A percentile compares a stretch with the other conserved stretches of the same genome.
These are phyloP conservation scores for Scaptomyza flava DNA, from an alignment of 2,888 invertebrate genomes.

Conservation along the genomic window DNA sequence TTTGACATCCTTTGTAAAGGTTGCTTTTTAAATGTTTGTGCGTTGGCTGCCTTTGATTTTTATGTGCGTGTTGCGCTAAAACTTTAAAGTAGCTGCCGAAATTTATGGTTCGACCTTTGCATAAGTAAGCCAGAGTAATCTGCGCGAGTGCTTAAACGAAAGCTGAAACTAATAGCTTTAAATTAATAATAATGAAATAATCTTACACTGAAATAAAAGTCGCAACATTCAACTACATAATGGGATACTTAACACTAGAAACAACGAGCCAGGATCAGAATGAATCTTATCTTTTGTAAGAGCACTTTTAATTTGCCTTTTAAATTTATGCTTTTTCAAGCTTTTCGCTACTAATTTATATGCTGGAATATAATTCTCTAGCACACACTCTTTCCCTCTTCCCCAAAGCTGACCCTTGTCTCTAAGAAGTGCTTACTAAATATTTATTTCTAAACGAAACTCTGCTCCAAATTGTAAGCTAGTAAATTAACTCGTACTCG, in stretches of 20 bases:
- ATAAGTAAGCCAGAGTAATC: conserved; percentile 18
- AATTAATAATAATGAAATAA: too few relatives aligned
- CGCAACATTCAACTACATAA: too few relatives aligned
- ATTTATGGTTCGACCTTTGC: conserved; percentile 65
- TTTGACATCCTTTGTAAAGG: conserved; percentile 39
- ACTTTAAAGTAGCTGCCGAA: conserved; percentile 4
- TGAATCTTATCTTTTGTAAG: too few relatives aligned
- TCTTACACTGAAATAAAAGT: too few relatives aligned
- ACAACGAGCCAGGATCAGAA: too few relatives aligned
- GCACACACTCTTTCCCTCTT: neutral
- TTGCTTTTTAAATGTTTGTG: neutral
- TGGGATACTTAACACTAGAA: too few relatives aligned
- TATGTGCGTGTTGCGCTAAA: conserved; percentile 8
- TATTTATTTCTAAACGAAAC: conserved; percentile 67
- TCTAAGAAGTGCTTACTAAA: conserved; percentile 51
- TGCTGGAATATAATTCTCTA: conserved; percentile 17
- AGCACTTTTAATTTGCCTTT: too few relatives aligned
- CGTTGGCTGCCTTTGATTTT: neutral
- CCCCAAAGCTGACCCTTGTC: conserved; percentile 39
- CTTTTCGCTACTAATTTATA: conserved; percentile 27
- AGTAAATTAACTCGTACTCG: conserved; percentile 1
- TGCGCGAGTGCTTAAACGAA: too few relatives aligned
- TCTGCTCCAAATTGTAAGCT: conserved; percentile 21
- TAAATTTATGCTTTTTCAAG: too few relatives aligned
- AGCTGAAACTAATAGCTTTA: neutral